A percentile compares a stretch with the other conserved stretches of the same genome.
These are phyloP conservation scores for Caloenas nicobarica DNA, from an alignment of 2,113 vertebrate species.

Conservation along the genomic window DNA sequence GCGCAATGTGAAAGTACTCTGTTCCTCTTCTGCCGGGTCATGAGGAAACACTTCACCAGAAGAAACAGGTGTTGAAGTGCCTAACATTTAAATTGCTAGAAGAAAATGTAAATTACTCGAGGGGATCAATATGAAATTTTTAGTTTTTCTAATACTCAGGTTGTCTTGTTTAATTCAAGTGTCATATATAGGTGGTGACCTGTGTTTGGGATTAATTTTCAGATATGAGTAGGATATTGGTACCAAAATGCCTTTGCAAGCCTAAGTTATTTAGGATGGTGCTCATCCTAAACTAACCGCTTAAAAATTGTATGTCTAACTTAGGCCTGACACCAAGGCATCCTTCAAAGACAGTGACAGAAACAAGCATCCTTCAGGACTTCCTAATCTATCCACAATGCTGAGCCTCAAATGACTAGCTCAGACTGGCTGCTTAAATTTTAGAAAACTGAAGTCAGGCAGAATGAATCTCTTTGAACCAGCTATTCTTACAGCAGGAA, in stretches of 20 bases:
- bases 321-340: not conserved
- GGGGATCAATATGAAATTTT: not conserved
- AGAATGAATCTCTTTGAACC: not conserved
- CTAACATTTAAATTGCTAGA: not conserved
- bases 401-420: not conserved
- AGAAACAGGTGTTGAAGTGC: fast-evolving
- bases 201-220: not conserved
- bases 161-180: not conserved
- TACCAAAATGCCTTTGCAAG: not conserved
- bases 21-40: not conserved
- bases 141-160: not conserved
- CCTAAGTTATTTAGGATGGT: not conserved
- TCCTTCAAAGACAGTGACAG: not conserved
- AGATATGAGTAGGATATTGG: not conserved
- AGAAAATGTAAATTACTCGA: not conserved
- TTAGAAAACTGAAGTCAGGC: not conserved
- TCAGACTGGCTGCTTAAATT: not conserved
- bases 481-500: not conserved
- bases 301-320: not conserved
- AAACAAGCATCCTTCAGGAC: not conserved
- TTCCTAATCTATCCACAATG: not conserved
- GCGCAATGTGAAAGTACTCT: not conserved
- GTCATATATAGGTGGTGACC: not conserved
- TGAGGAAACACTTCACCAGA: not conserved
- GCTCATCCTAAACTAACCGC: not conserved